Evolutionary conservation across 2,797 vertebrate species (phyloP).

Genomic region (Chelonia mydas): DNA sequence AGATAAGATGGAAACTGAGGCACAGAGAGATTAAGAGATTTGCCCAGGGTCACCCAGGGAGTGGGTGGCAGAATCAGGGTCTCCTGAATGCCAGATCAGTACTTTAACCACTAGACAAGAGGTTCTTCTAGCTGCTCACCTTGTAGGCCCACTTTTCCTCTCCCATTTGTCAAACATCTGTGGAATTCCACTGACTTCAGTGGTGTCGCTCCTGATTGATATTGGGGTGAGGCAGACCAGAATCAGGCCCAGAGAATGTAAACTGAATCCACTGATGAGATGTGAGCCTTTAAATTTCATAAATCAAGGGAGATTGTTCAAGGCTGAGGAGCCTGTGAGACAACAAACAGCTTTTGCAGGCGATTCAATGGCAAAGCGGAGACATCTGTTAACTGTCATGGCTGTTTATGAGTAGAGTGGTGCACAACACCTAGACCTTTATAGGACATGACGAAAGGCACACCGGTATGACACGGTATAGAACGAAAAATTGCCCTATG

Average conservation of each 20-base stretch:
- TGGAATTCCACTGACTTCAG: neutral
- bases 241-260: neutral
- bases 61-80: neutral
- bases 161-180: neutral
- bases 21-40: neutral
- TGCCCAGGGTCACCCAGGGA: neutral
- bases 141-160: neutral
- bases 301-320: neutral
- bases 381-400: slow-evolving; percentile 30
- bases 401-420: neutral
- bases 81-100: neutral
- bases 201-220: neutral
- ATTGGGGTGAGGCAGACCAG: neutral
- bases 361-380: slow-evolving; percentile 40
- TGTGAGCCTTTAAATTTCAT: neutral
- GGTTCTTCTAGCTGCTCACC: neutral
- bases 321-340: neutral
- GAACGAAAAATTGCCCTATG: neutral
- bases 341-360: slow-evolving; percentile 20
- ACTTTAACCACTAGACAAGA: neutral
- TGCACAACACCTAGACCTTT: neutral
- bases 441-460: neutral
- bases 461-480: neutral
- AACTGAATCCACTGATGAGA: rapidly evolving
- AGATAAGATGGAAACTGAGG: too few species aligned